These are phyloP conservation scores for Trichomalopsis sarcophagae DNA, from an alignment of 1,140 invertebrate species.

Conservation along the genomic window DNA sequence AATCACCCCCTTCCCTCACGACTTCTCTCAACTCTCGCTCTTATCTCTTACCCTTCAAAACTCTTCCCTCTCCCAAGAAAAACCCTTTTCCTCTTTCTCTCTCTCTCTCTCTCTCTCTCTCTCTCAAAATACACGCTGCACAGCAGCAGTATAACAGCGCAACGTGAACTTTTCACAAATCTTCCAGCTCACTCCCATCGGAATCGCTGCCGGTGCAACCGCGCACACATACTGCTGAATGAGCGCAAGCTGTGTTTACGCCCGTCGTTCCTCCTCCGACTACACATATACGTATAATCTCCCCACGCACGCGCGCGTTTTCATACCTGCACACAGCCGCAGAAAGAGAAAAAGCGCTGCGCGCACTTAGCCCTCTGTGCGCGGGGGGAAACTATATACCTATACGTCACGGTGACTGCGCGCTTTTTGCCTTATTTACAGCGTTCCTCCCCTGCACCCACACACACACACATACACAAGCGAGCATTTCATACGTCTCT, in stretches of 20 bases:
- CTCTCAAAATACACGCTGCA: background rate
- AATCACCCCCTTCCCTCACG: background rate
- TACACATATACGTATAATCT: conserved; percentile 60
- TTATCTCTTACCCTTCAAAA: background rate
- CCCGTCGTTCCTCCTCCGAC: conserved; percentile 37
- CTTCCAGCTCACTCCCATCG: background rate
- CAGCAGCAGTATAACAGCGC: too few species aligned
- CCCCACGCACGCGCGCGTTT: background rate
- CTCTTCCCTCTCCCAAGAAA: background rate
- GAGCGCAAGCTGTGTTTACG: conserved; percentile 65
- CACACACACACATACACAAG: too few species aligned
- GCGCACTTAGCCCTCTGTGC: background rate
- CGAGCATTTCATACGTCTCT: conserved; percentile 40
- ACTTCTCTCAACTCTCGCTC: background rate
- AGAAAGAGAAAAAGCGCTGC: background rate
- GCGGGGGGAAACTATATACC: background rate
- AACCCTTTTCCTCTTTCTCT: background rate
- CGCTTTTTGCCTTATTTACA: conserved; percentile 21
- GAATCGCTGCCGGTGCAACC: conserved; percentile 50
- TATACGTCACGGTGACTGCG: conserved; percentile 5
- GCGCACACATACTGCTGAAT: conserved; percentile 42
- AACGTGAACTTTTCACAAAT: too few species aligned
- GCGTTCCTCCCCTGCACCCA: conserved; percentile 25
- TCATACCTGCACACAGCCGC: background rate
- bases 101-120: background rate